Evolutionary conservation across 2,888 invertebrate genomes (phyloP), one percentile per base, ranked within the genome.

Genomic region (Ennomos erosarius): DNA sequence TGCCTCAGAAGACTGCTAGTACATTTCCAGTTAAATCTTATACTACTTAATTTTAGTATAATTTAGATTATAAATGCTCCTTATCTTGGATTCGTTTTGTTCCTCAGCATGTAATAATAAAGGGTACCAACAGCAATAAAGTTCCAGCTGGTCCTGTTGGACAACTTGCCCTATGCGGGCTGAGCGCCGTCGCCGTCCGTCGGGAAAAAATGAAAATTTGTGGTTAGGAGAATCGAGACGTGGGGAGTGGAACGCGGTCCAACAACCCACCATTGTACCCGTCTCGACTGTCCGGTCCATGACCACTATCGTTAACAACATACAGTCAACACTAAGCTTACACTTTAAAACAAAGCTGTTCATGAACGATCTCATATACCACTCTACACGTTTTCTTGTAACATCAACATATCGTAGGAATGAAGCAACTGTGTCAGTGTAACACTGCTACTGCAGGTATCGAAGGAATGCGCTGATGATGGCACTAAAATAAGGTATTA

Each of bases 81-180:
- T 13, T 37, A 35, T n/a, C 10, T 4, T 9, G 16, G n/a, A 13
- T 45, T 11, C 13, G 45, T 40, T 39, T 39, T 47, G 35, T 12
- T 40, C 13, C 33, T 68, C 67, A 68, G 63, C 66, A 70, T 72
- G 71, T 62, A 57, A 47, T 50, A 13, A 59, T 50, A 78, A 82
- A 76, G 77, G 68, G 67, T 70, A 68, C 65, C 67, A 75, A 76
- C 72, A 64, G 75, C 74, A 81, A 81, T 87, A 85, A 86, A 85
- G 85, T 78, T 76, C 75, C 73, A 73, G 72, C 63, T 71, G 70
- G 72, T 73, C 76, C 74, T 71, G 79, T 81, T 70, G 55, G 69
- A 76, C 78, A 68, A 77, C 62, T 69, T 62, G 68, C 68, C 69
- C 75, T 70, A 89, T 89, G 88, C 89, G 89, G 89, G 88, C 79